Evolutionary conservation across 2,888 invertebrate genomes (phyloP).

Genomic region (Cremastinae sp.): DNA sequence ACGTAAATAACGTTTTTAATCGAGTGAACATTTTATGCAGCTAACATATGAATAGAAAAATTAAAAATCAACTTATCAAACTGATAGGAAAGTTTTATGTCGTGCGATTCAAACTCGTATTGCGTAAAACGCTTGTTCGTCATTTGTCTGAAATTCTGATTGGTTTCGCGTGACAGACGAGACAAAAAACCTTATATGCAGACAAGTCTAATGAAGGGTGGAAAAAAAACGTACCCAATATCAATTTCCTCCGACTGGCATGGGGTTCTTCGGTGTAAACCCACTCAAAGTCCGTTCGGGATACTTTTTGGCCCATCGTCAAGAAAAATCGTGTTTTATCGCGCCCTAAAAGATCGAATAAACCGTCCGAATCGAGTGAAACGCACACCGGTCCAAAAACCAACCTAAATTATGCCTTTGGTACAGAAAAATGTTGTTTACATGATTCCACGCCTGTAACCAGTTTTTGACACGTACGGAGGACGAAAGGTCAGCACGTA

Average conservation of each 20-base stretch:
- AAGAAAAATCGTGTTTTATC: slow-evolving; percentile 9
- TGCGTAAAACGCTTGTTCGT: not conserved
- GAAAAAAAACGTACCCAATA: slow-evolving; percentile 86
- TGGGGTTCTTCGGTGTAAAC: slow-evolving; percentile 98
- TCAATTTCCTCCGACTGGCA: slow-evolving; percentile 95
- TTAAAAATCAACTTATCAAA: not conserved
- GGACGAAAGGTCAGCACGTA: slow-evolving; percentile 56
- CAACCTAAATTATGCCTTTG: slow-evolving; percentile 2
- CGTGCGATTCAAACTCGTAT: not conserved
- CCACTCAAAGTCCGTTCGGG: slow-evolving; percentile 98
- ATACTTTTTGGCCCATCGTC: slow-evolving; percentile 96
- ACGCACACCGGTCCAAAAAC: slow-evolving; percentile 14
- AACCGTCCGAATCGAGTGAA: not conserved
- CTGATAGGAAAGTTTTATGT: not conserved
- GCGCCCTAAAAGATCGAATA: not conserved
- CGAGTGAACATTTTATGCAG: no score
- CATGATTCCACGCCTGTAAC: slow-evolving; percentile 6
- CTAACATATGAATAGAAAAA: no score
- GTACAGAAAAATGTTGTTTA: slow-evolving; percentile 15
- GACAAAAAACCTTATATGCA: not conserved
- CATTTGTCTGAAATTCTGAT: slow-evolving; percentile 4
- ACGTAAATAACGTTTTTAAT: no score
- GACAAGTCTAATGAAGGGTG: slow-evolving; percentile 27
- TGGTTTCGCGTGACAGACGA: not conserved
- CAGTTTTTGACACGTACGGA: slow-evolving; percentile 24